Base-by-base conservation (phyloP, 1,140 invertebrate species). In the Nasonia vitripennis region DNA sequence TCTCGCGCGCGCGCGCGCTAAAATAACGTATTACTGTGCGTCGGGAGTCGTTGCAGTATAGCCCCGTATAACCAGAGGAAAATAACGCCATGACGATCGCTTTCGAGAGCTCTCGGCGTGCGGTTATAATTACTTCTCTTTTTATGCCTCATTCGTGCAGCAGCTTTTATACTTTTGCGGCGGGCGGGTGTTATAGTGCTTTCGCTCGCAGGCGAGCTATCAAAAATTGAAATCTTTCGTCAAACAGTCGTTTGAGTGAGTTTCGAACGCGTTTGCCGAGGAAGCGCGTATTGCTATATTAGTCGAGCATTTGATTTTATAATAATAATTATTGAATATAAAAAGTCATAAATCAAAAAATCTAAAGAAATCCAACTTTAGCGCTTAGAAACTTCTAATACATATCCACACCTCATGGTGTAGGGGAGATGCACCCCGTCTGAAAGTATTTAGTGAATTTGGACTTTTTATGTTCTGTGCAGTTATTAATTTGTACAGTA, bases 101-200 rank as follows among this genome's bases (percentile, higher is more conserved):
- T 45, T n/a, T n/a, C 68, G 41, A n/a, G 23, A 2, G 37, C 45
- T 74, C 67, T 74, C 9, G 9, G 14, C 55, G 31, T 11, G 11
- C 62, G 2, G 74, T n/a, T 62, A 17, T 83, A 78, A 83, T 83
- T 78, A 68, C 37, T 67, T 70, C 34, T 74, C 34, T 51, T 74
- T 74, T 74, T 74, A 74, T 62, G 48, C 45, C 6, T 62, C 20
- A 31, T 74, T 82, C 37, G 48, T 51, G 37, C 31, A 10, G 34
- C 34, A 4, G 14, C 10, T 48, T 74, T 81, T 74, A n/a, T 27
- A 37, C 45, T 51, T 81, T 37, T 20, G 14, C 55, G 4, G 10
- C 55, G 14, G 14, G 2, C 20, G 17, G 55, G 20, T 62, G 55
- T 62, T 45, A 20, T n/a, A 62, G 20, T 20, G 55, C 55, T 62